Percentiles rank a stretch among this genome's conserved stretches.
Conservation (phyloP, 2,113 vertebrate genomes). For the Phaethornis superciliosus region DNA sequence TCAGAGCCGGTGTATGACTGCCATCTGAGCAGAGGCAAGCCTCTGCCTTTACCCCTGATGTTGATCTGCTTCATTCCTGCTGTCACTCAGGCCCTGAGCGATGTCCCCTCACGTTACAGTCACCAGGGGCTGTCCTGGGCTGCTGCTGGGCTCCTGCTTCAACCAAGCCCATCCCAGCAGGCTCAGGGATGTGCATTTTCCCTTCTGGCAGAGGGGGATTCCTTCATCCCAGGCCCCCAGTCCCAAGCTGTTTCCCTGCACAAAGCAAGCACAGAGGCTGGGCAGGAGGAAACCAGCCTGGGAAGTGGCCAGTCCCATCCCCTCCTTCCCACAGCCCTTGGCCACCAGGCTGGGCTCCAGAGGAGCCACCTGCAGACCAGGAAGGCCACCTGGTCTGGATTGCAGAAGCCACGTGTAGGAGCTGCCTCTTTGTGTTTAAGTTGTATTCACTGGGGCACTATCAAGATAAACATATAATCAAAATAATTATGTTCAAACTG, state of each 20-base stretch:
- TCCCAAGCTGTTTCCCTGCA: not conserved
- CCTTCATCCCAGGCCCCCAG: not conserved
- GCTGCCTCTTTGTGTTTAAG: not conserved
- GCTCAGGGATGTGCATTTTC: not conserved
- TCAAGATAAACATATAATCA: not conserved
- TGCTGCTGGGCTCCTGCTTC: not conserved
- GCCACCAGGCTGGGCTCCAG: not conserved
- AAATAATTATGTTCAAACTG: not conserved
- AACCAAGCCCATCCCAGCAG: not conserved
- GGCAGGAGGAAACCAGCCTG: not conserved
- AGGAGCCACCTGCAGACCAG: not conserved
- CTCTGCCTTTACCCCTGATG: not conserved
- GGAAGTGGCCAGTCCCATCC: not conserved
- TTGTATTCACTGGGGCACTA: not conserved
- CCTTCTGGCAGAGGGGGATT: not conserved
- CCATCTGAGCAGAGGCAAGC: slow-evolving; percentile 3
- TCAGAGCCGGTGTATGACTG: slow-evolving; percentile 41
- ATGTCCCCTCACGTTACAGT: not conserved
- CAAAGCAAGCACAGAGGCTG: not conserved
- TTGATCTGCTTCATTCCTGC: not conserved
- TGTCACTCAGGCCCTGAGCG: slow-evolving; percentile 19
- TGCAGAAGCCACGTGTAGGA: not conserved
- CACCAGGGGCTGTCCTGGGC: not conserved
- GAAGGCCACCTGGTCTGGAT: rapidly evolving
- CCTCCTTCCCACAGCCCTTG: not conserved